phyloP scores from a whole-genome alignment of 1,140 invertebrate species.

The Trachymyrmex cornetzi region DNA sequence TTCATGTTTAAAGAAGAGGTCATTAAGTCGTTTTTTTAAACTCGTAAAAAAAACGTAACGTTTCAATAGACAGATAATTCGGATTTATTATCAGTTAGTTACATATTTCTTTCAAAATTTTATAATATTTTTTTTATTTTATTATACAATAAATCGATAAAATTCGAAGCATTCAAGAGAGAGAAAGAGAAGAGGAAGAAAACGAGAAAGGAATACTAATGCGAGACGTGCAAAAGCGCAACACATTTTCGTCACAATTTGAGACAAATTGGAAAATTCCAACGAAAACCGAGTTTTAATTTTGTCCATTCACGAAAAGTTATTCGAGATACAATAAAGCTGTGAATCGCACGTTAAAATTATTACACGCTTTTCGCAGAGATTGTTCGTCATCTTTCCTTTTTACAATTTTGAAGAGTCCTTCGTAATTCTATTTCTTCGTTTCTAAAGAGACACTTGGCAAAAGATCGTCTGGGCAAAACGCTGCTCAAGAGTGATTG shows the following conservation, averaged over 20 bases:
- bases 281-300: conserved; percentile 29
- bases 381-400: background rate
- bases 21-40: background rate
- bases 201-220: conserved; percentile 17
- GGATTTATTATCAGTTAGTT: background rate
- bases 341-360: background rate
- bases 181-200: background rate
- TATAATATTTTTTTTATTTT: background rate
- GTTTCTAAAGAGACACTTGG: conserved; percentile 34
- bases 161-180: conserved; percentile 13
- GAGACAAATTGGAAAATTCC: conserved; percentile 52
- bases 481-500: conserved; percentile 10
- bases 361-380: background rate
- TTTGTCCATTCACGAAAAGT: background rate
- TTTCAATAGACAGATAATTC: background rate
- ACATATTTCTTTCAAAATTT: conserved; percentile 20
- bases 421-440: background rate
- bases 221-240: conserved; percentile 5
- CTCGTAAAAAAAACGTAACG: background rate
- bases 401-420: background rate
- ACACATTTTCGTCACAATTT: conserved; percentile 34
- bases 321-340: background rate
- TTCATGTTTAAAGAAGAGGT: background rate
- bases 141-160: conserved; percentile 31
- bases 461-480: background rate